Evolutionary conservation across 1,140 invertebrate genomes (phyloP).

Genomic region (Drosophila auraria): DNA sequence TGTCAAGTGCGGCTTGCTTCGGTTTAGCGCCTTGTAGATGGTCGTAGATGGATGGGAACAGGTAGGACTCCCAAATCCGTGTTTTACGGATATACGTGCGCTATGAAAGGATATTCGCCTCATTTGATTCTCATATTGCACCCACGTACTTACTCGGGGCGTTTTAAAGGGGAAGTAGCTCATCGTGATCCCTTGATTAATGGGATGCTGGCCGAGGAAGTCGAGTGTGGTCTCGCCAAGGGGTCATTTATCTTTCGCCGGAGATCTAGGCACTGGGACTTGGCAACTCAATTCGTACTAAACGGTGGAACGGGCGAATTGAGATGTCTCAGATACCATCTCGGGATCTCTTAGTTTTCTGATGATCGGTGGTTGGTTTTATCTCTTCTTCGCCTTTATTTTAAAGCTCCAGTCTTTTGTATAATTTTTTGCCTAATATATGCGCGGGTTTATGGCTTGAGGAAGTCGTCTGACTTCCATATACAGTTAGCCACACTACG

Average conservation of each 20-base stretch:
- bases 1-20: conserved; percentile 69
- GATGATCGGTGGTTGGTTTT: not conserved
- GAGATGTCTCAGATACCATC: conserved; percentile 11
- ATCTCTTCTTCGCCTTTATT: not conserved
- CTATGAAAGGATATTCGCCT: conserved; percentile 47
- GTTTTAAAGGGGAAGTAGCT: conserved; percentile 32
- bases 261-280: conserved; percentile 20
- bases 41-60: conserved; percentile 1
- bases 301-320: not conserved
- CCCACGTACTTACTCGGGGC: conserved; percentile 38
- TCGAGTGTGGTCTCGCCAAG: conserved; percentile 10
- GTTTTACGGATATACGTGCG: conserved; percentile 38
- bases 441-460: conserved; percentile 18
- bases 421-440: conserved; percentile 20
- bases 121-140: conserved; percentile 46
- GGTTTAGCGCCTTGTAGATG: conserved; percentile 47
- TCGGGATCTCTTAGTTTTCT: not conserved
- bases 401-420: not conserved
- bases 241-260: conserved; percentile 33
- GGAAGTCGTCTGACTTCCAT: conserved; percentile 34
- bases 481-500: conserved; percentile 28
- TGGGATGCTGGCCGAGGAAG: not conserved
- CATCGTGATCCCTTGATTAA: conserved; percentile 10
- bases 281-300: conserved; percentile 18
- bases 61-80: conserved; percentile 27